phyloP scores from a whole-genome alignment of 2,797 vertebrate species.

The Apogon hyalosoma region DNA sequence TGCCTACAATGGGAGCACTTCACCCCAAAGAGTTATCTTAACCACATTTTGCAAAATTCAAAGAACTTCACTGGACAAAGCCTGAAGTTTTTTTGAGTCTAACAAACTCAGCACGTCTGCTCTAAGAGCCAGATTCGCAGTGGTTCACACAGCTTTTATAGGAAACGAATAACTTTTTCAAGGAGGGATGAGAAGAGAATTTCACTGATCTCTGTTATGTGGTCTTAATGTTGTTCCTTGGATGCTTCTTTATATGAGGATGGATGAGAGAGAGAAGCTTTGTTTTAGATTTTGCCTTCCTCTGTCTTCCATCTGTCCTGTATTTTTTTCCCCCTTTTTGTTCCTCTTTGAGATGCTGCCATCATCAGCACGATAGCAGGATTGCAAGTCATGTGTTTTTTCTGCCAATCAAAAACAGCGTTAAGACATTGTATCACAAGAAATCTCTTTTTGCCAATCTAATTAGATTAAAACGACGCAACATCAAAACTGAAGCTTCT shows the following conservation, averaged over 20 bases:
- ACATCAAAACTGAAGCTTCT: constrained; percentile 76
- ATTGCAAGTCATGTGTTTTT: constrained; percentile 79
- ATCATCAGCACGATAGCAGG: constrained; percentile 82
- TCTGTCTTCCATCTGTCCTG: constrained; percentile 42
- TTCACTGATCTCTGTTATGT: constrained; percentile 58
- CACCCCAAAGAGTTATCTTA: constrained; percentile 97
- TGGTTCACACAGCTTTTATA: constrained; percentile 82
- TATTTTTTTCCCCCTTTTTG: constrained; percentile 36
- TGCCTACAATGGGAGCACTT: constrained; percentile 98
- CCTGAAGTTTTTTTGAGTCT: constrained; percentile 43
- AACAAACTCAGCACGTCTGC: constrained; percentile 78
- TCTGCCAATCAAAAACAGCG: constrained; percentile 84
- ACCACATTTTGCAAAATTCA: constrained; percentile 88
- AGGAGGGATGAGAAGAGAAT: constrained; percentile 73
- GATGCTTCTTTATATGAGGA: constrained; percentile 50
- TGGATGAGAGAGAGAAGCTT: constrained; percentile 55
- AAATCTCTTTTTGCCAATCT: constrained; percentile 85
- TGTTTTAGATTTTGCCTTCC: constrained; percentile 35
- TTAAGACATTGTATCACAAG: constrained; percentile 81
- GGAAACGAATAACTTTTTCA: constrained; percentile 58
- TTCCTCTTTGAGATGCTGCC: constrained; percentile 57
- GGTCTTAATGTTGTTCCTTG: constrained; percentile 55
- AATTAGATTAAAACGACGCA: constrained; percentile 78
- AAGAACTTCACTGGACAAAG: constrained; percentile 86
- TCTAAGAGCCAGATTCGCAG: constrained; percentile 80